Conservation (phyloP, 2,113 vertebrate genomes). For the Pogonocichla stellata region DNA sequence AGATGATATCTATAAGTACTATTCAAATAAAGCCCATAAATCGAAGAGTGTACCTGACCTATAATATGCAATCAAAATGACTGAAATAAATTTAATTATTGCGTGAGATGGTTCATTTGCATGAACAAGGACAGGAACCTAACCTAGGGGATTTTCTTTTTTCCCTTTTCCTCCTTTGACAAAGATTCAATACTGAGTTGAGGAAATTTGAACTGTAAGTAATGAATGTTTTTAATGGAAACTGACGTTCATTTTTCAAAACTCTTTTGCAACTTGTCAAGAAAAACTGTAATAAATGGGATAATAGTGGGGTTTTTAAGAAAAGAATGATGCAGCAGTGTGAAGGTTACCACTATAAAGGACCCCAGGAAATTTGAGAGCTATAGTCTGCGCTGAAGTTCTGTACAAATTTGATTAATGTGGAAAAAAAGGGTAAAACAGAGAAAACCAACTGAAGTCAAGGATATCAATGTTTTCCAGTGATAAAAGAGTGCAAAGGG, state of each 20-base stretch:
- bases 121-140: not conserved
- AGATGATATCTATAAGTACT: not conserved
- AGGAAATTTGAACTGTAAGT: not conserved
- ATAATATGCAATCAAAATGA: not conserved
- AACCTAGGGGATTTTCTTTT: not conserved
- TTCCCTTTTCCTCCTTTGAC: not conserved
- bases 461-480: not conserved
- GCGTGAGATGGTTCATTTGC: not conserved
- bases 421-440: not conserved
- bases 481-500: not conserved
- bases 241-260: not conserved
- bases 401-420: not conserved
- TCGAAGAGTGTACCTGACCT: not conserved
- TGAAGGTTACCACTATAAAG: not conserved
- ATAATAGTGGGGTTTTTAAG: not conserved
- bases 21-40: not conserved
- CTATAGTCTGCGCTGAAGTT: not conserved
- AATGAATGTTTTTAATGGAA: constrained; percentile 9
- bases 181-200: not conserved
- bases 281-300: not conserved
- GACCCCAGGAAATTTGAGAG: not conserved
- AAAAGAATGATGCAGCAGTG: not conserved
- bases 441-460: not conserved
- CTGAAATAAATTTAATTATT: not conserved
- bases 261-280: not conserved